Evolutionary conservation across 2,888 invertebrate genomes (phyloP).

Genomic region (Drosophila cyrtoloma): DNA sequence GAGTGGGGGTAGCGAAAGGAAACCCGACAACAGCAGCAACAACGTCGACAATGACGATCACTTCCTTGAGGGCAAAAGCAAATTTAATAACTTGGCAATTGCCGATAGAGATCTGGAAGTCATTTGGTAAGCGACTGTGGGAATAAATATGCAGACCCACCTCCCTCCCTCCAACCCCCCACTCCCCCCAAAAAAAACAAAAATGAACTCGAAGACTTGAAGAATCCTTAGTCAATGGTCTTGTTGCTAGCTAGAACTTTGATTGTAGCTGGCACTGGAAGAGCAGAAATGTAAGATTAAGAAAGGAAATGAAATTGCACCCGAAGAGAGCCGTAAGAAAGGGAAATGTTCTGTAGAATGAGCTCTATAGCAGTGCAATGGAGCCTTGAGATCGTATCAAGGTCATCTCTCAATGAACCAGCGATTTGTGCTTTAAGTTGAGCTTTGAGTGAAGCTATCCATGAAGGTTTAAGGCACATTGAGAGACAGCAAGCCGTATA

Average conservation of each 20-base stretch:
- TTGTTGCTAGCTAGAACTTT: not conserved
- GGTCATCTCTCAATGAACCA: not conserved
- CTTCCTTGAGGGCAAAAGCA: conserved; percentile 67
- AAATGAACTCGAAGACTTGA: not conserved
- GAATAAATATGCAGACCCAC: too few relatives aligned
- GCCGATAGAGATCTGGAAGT: conserved; percentile 62
- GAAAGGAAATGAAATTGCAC: not conserved
- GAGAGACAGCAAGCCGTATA: not conserved
- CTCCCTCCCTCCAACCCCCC: too few relatives aligned
- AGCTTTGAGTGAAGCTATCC: not conserved
- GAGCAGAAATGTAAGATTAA: not conserved
- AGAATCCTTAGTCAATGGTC: not conserved
- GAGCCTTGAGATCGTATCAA: not conserved
- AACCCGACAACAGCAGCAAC: conserved; percentile 23
- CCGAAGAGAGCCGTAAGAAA: not conserved
- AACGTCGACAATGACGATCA: conserved; percentile 40
- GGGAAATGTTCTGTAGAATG: not conserved
- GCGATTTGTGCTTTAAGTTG: not conserved
- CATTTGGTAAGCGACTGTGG: conserved; percentile 57
- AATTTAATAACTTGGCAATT: conserved; percentile 64
- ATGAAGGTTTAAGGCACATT: not conserved
- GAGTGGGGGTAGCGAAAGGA: conserved; percentile 29
- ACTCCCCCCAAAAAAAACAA: not conserved
- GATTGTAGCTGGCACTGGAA: not conserved
- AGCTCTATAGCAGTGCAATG: not conserved